Base-by-base conservation (phyloP, 2,797 vertebrate genomes). In the Apogon talboti region DNA sequence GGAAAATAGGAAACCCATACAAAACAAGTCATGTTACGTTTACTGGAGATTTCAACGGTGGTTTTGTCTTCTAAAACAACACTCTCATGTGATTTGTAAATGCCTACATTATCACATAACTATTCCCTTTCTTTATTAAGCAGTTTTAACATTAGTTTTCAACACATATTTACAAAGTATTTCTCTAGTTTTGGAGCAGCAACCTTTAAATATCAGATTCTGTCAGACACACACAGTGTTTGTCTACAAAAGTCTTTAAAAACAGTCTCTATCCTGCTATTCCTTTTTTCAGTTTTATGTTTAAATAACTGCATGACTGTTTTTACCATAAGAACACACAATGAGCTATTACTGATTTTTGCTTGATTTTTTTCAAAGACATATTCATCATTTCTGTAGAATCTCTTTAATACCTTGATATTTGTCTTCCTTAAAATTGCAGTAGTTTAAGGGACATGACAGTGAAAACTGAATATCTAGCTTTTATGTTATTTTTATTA, bases 351-450 rank as follows among this genome's bases (percentile, higher is more conserved):
- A 56, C 60, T 42, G 50, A 11, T 63, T 14, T 28, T 28, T 28
- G 24, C 24, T 28, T 2, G 6, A 28, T 28, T 28, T 1, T 28
- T 28, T 28, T 28, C 24, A 28, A 21, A 21, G 10, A 58, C 58
- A 14, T 43, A 89, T 87, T 77, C 58, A 80, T 88, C 77, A 78
- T 38, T 19, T n/a, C 49, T 49, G 37, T 21, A 14, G 13, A n/a
- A 30, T 45, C 42, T 57, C 37, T 3, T 4, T 38, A 57, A 68
- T 52, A 68, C 54, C 61, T 74, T 55, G 19, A 78, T 60, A 24
- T 54, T n/a, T n/a, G n/a, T n/a, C n/a, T n/a, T n/a, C n/a, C n/a
- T n/a, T 21, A 9, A 51, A 62, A 58, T 63, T 48, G 24, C 6
- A n/a, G 19, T 50, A 46, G 38, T 55, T 73, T 43, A 11, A 10